phyloP scores from a whole-genome alignment of 2,797 vertebrate species.

The Oryzias sinensis region DNA sequence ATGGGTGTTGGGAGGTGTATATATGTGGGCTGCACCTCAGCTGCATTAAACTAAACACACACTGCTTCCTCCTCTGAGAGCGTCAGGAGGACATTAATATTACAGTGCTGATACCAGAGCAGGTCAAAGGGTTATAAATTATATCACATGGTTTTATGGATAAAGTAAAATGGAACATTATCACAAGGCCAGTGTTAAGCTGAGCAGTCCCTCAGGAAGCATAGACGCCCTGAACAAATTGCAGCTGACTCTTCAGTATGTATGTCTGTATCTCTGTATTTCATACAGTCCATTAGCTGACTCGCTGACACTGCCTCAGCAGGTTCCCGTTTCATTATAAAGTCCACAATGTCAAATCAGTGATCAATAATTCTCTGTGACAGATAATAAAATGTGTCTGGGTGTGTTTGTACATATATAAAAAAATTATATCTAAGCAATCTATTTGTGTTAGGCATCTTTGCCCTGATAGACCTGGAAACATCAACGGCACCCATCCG shows the following conservation, averaged over 20 bases:
- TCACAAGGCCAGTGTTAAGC: slow-evolving; percentile 39
- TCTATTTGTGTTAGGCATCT: too few species aligned
- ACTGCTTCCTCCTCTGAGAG: slow-evolving; percentile 4
- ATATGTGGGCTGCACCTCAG: background rate
- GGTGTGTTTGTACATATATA: slow-evolving; percentile 6
- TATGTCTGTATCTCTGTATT: slow-evolving; percentile 15
- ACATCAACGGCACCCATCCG: too few species aligned
- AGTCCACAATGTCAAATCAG: slow-evolving; percentile 35
- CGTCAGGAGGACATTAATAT: slow-evolving; percentile 38
- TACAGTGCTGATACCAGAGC: slow-evolving; percentile 18
- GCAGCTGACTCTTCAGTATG: slow-evolving; percentile 39
- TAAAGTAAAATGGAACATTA: slow-evolving; percentile 65
- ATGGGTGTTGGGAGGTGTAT: background rate
- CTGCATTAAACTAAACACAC: slow-evolving; percentile 6
- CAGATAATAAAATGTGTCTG: slow-evolving; percentile 9
- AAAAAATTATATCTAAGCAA: background rate
- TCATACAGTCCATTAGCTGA: slow-evolving; percentile 47
- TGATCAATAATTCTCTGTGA: slow-evolving; percentile 39
- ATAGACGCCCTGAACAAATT: slow-evolving; percentile 36
- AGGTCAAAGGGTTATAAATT: slow-evolving; percentile 46
- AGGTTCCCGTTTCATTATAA: slow-evolving; percentile 52
- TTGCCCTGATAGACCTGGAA: too few species aligned
- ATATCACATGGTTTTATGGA: slow-evolving; percentile 53
- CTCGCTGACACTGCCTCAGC: slow-evolving; percentile 36
- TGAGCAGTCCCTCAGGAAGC: slow-evolving; percentile 62